phyloP scores from a whole-genome alignment of 1,140 invertebrate genomes.

The Limonius californicus region DNA sequence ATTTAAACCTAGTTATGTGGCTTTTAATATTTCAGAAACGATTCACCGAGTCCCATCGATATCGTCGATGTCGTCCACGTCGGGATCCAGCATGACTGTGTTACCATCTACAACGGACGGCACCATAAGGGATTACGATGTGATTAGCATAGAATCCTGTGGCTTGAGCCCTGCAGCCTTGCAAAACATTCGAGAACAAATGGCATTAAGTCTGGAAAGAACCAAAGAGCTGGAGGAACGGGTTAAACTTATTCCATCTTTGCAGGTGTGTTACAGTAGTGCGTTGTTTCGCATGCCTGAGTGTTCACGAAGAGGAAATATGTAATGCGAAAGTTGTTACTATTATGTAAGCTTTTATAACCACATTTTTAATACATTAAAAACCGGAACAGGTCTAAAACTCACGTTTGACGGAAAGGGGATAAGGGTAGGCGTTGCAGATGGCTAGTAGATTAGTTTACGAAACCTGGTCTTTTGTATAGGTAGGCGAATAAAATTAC shows the following conservation, averaged over 20 bases:
- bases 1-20: too few species aligned
- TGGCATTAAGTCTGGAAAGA: constrained; percentile 72
- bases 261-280: constrained; percentile 57
- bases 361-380: too few species aligned
- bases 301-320: not conserved
- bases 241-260: constrained; percentile 76
- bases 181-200: constrained; percentile 66
- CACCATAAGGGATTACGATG: constrained; percentile 37
- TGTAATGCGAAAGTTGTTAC: too few species aligned
- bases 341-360: too few species aligned
- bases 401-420: too few species aligned
- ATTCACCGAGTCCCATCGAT: constrained; percentile 30
- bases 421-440: too few species aligned
- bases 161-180: constrained; percentile 37
- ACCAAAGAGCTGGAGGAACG: constrained; percentile 80
- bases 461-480: too few species aligned
- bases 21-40: constrained; percentile 29
- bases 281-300: constrained; percentile 6
- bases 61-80: constrained; percentile 38
- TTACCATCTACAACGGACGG: constrained; percentile 30
- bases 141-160: constrained; percentile 39
- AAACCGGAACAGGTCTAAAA: too few species aligned
- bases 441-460: too few species aligned
- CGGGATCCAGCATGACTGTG: constrained; percentile 34
- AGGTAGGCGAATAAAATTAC: too few species aligned